Base-by-base conservation (phyloP, 2,113 vertebrate genomes). In the Rhizomys pruinosus region DNA sequence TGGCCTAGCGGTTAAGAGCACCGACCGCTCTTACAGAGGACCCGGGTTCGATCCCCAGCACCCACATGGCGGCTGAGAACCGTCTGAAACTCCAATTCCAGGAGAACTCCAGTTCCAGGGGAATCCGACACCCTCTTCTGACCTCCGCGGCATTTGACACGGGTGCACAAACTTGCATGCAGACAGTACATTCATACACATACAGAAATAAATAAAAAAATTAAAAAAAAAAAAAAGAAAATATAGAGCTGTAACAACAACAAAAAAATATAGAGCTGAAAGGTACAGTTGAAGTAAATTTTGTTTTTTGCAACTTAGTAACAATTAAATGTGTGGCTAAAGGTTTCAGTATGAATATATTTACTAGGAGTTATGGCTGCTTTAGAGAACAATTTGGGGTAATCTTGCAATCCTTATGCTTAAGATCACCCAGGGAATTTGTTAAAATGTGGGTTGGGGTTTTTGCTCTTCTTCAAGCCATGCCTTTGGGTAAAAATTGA, bases 301-400 rank as follows among this genome's bases (percentile, higher is more conserved):
- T 19, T 81, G 57, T 76, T 94, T 92, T 66, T 25, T 92, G 47
- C 77, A 88, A 93, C 47, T 81, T 89, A 87, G 1, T 66, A 64
- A 61, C 39, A 59, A 39, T 80, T 37, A 16, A 79, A 7, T 39
- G 4, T 44, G 0, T 63, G 2, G 76, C 27, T 92, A 74, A 69
- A 89, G 11, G 25, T 79, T 73, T 93, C 55, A 73, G 2, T 47
- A 78, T 55, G 89, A 90, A 76, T 77, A 0, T 84, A 32, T 76
- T 72, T 90, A 76, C 2, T 19, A n/a, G 5, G 29, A 73, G 16
- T 87, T 57, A 66, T 69, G 34, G 4, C 79, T 52, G 59, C 4
- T 86, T 78, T 32, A 73, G 42, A 78, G 64, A 25, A 17, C 3
- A 57, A 25, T 93, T 89, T 22, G 47, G 59, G 11, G 37, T 90